A percentile compares a stretch with the other conserved stretches of the same genome.
These are phyloP conservation scores for Montipora foliosa DNA, from an alignment of 64 coral and sea anemone species.

Conservation along the genomic window DNA sequence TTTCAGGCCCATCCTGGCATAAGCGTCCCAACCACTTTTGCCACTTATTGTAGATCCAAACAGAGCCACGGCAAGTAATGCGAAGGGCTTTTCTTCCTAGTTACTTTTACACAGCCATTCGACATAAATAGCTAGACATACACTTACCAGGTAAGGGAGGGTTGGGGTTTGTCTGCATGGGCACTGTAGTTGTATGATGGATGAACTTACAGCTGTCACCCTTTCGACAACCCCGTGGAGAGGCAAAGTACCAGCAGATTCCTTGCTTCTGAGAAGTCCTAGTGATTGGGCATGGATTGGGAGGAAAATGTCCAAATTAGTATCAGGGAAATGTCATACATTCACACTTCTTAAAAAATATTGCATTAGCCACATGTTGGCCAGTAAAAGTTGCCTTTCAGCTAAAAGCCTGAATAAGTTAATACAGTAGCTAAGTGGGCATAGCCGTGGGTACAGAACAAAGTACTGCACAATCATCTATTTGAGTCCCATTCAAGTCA, in stretches of 20 bases:
- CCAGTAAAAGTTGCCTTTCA: not conserved
- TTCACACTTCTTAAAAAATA: not conserved
- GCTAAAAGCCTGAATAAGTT: not conserved
- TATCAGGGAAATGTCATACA: not conserved
- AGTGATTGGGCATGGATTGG: not conserved
- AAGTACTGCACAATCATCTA: too few species aligned
- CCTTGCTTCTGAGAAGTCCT: not conserved
- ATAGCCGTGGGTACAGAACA: too few species aligned
- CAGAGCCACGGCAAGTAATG: too few species aligned
- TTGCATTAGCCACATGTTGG: not conserved
- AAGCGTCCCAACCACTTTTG: too few species aligned
- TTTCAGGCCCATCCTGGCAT: too few species aligned
- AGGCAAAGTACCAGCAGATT: constrained; percentile 7
- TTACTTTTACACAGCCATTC: too few species aligned
- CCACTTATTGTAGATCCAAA: too few species aligned
- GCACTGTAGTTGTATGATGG: not conserved
- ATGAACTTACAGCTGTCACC: constrained; percentile 9
- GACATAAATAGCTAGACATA: not conserved
- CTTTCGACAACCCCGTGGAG: not conserved
- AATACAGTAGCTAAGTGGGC: too few species aligned
- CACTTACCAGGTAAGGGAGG: not conserved
- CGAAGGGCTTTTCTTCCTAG: not conserved
- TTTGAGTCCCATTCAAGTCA: too few species aligned
- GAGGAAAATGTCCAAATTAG: not conserved
- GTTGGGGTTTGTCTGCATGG: not conserved